Evolutionary conservation across 64 coral and sea anemone species (phyloP).

Genomic region (Montipora capricornis): DNA sequence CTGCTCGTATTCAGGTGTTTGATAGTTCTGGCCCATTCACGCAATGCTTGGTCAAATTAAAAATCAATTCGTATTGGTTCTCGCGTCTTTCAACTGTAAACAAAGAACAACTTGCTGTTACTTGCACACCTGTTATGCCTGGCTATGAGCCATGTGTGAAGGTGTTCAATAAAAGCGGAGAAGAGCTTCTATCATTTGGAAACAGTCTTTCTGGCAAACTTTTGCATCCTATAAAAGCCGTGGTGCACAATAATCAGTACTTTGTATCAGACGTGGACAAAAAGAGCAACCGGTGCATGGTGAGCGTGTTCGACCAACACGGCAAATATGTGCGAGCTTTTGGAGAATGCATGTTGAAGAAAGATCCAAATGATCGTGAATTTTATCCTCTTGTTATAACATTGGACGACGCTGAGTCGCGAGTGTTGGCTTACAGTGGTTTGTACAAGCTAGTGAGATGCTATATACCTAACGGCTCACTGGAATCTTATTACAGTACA

Average conservation of each 20-base stretch:
- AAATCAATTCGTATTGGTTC: slow-evolving; percentile 75
- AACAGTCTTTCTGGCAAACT: slow-evolving; percentile 70
- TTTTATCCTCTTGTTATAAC: slow-evolving; percentile 85
- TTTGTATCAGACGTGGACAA: slow-evolving; percentile 90
- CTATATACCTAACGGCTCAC: slow-evolving; percentile 71
- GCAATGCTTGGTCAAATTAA: slow-evolving; percentile 54
- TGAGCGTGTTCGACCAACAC: slow-evolving; percentile 76
- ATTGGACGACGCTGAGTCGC: slow-evolving; percentile 5
- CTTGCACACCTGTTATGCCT: slow-evolving; percentile 67
- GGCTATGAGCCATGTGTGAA: slow-evolving; percentile 77
- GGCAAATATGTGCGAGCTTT: slow-evolving; percentile 76
- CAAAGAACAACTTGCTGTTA: slow-evolving; percentile 63
- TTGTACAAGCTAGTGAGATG: slow-evolving; percentile 71
- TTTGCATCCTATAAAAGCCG: slow-evolving; percentile 63
- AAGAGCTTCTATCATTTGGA: slow-evolving; percentile 71
- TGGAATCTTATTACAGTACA: slow-evolving; percentile 68
- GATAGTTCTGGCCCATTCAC: slow-evolving; percentile 66
- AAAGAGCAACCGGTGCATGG: slow-evolving; percentile 76
- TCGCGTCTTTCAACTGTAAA: slow-evolving; percentile 33
- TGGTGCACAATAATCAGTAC: slow-evolving; percentile 70
- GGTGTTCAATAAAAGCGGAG: slow-evolving; percentile 70
- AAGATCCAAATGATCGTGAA: slow-evolving; percentile 48
- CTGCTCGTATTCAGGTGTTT: slow-evolving; percentile 77
- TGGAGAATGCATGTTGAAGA: slow-evolving; percentile 80
- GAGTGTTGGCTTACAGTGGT: slow-evolving; percentile 75